Base-by-base conservation (phyloP, 1,140 invertebrate species). In the Thaumetopoea pityocampa region DNA sequence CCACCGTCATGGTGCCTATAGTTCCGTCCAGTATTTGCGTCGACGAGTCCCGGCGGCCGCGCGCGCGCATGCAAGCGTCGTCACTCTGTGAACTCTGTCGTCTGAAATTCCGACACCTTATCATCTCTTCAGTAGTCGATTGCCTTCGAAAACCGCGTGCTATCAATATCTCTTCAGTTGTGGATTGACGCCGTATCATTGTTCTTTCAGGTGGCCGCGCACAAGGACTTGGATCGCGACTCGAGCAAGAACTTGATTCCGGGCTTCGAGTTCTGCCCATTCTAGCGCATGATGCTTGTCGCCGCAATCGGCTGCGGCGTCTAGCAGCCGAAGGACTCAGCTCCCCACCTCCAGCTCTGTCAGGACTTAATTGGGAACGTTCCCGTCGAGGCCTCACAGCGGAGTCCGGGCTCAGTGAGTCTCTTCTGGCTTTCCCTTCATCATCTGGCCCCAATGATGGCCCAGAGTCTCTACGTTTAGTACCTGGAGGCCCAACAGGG, bases 121-220 rank as follows among this genome's bases (percentile, higher is more conserved):
- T 96, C 92, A 95, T 96, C 70, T 97, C 95, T 61, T 97, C 95
- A 0, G 94, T 96, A 1, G 95, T 96, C 1, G 93, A 94, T 62
- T 97, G 94, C 17, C 94, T 87, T 0, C 95, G 88, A 77, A 97
- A 97, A 15, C 95, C 95, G 22, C 94, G 88, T 1, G 94, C 93
- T 55, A 96, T 96, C 7, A 97, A 81, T 54, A 97, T 97, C 77
- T 97, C 95, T 73, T 96, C 94, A 1, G 94, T 96, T 0, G 94
- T 96, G 4, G 94, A 96, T 84, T 96, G 95, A 52, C 94, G 85
- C 50, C 94, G 85, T 11, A 95, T 93, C 28, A 90, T 88, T 5
- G 92, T 92, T 35, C 92, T 87, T 53, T 89, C 85, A 6, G 85
- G 71, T 1, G 86, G 85, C 5, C 92, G 76, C 4, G 90, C 90